These are phyloP conservation scores for Mythimna loreyi DNA, from an alignment of 2,888 invertebrate species.

Conservation along the genomic window DNA sequence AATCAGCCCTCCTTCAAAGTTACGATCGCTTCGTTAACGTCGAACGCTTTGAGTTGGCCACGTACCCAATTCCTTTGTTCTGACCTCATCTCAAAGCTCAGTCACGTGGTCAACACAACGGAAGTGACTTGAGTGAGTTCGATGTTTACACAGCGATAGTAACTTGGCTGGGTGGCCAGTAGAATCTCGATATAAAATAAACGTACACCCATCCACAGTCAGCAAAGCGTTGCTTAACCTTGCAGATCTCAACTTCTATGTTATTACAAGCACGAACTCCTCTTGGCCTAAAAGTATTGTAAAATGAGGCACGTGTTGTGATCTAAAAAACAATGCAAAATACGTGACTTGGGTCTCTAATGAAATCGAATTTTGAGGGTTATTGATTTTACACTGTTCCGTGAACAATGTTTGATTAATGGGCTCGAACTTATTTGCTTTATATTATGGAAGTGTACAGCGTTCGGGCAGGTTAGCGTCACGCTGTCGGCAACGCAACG, in stretches of 20 bases:
- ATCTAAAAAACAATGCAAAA: slow-evolving; percentile 16
- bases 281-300: background rate
- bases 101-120: too few species aligned
- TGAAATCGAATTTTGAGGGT: slow-evolving; percentile 12
- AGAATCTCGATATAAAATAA: too few species aligned
- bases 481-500: background rate
- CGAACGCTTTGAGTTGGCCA: too few species aligned
- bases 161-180: too few species aligned
- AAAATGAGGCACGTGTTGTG: background rate
- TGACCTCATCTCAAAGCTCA: too few species aligned
- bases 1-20: too few species aligned
- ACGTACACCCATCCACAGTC: background rate
- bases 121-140: too few species aligned
- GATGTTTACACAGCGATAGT: too few species aligned
- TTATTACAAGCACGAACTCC: background rate
- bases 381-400: slow-evolving; percentile 29
- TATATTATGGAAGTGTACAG: background rate
- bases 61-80: too few species aligned
- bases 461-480: slow-evolving; percentile 9
- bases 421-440: background rate
- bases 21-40: too few species aligned
- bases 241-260: background rate
- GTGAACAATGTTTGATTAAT: slow-evolving; percentile 25
- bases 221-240: background rate
- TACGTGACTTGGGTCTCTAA: slow-evolving; percentile 24